phyloP scores from a whole-genome alignment of 1,140 invertebrate species.

The Capitella teleta region DNA sequence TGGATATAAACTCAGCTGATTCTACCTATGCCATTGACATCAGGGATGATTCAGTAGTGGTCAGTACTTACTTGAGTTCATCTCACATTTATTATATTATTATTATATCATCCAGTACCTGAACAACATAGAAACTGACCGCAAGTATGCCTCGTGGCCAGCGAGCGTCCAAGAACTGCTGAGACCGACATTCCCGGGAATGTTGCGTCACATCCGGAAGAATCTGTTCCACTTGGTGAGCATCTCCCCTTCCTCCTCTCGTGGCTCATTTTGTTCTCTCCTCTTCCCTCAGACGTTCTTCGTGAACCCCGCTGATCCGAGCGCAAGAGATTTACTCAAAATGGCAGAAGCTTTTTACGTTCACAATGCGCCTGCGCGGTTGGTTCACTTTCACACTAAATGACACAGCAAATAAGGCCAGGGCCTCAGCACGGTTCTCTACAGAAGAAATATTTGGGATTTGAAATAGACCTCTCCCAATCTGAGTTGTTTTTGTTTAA shows the following conservation, averaged over 20 bases:
- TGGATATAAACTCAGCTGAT: conserved; percentile 56
- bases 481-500: too few relatives aligned
- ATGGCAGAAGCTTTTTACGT: conserved; percentile 82
- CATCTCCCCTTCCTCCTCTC: too few relatives aligned
- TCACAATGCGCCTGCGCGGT: conserved; percentile 61
- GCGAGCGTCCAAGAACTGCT: conserved; percentile 76
- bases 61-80: conserved; percentile 13
- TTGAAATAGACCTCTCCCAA: too few relatives aligned
- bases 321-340: conserved; percentile 63
- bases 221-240: conserved; percentile 86
- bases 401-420: too few relatives aligned
- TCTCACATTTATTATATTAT: neutral
- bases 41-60: conserved; percentile 68
- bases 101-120: conserved; percentile 57
- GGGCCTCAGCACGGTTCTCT: too few relatives aligned
- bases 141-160: conserved; percentile 76
- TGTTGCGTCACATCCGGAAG: conserved; percentile 77
- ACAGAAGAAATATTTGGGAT: too few relatives aligned
- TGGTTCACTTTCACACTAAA: too few relatives aligned
- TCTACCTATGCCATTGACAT: conserved; percentile 80
- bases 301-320: conserved; percentile 65
- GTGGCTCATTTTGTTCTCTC: too few relatives aligned
- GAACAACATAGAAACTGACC: conserved; percentile 89
- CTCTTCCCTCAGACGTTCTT: too few relatives aligned
- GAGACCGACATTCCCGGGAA: conserved; percentile 90